phyloP scores from a whole-genome alignment of 1,140 invertebrate genomes.

The Drosophila lacteicornis region DNA sequence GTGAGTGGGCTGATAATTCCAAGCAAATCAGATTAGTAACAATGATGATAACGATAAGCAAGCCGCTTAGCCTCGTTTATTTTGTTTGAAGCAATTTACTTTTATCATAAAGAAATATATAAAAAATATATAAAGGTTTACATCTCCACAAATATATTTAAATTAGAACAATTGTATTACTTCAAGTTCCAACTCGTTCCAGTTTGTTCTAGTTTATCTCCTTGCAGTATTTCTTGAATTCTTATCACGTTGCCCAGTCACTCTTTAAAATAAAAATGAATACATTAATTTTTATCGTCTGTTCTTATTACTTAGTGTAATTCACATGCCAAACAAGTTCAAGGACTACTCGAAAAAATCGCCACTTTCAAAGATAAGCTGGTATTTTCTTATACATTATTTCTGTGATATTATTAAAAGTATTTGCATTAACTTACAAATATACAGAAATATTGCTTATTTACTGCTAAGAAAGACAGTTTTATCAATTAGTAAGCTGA shows the following conservation, averaged over 20 bases:
- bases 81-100: background rate
- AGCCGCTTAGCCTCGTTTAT: conserved; percentile 25
- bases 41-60: conserved; percentile 3
- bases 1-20: conserved; percentile 23
- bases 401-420: no score
- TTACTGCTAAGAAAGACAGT: background rate
- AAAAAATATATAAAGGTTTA: background rate
- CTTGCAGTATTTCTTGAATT: background rate
- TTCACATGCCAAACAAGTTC: conserved; percentile 2
- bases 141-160: no score
- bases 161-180: no score
- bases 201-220: no score
- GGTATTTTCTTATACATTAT: background rate
- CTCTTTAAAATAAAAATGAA: background rate
- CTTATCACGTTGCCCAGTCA: background rate
- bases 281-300: background rate
- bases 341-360: background rate
- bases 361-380: background rate
- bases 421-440: background rate
- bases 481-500: conserved; percentile 1
- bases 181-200: no score
- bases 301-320: background rate
- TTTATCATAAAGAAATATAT: background rate
- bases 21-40: conserved; percentile 46
- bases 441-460: background rate